Evolutionary conservation across 2,888 invertebrate genomes (phyloP).

Genomic region (Diogma glabrata): DNA sequence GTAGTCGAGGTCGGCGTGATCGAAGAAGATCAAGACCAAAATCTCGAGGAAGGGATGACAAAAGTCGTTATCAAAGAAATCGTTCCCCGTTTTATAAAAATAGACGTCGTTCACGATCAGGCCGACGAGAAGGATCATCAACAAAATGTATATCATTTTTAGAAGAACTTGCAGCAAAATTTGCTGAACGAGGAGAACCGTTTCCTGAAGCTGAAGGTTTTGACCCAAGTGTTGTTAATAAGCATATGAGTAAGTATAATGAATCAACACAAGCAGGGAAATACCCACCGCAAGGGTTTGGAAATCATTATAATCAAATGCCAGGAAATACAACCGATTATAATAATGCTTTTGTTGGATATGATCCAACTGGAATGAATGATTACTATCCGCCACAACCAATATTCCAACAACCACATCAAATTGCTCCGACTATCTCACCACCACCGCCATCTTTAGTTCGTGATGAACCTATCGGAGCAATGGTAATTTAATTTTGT

Average conservation of each 20-base stretch:
- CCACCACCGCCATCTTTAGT: slow-evolving; percentile 3
- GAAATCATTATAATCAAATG: no score
- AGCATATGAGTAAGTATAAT: no score
- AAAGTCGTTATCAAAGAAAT: neutral
- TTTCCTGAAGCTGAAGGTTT: slow-evolving; percentile 6
- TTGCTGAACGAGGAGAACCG: slow-evolving; percentile 4
- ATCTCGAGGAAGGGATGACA: neutral
- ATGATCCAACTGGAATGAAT: neutral
- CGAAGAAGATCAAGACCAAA: neutral
- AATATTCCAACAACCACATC: neutral
- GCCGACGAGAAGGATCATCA: neutral
- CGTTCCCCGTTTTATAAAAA: neutral
- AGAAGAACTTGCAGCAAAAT: slow-evolving; percentile 8
- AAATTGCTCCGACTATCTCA: neutral
- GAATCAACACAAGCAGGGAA: no score
- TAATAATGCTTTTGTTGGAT: no score
- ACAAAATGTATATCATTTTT: slow-evolving; percentile 3
- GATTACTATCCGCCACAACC: neutral
- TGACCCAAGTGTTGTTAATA: neutral
- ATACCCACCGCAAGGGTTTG: no score
- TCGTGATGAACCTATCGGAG: no score
- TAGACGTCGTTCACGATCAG: neutral
- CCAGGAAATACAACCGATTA: no score
- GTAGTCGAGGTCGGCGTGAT: neutral
- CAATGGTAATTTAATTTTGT: no score